A percentile compares a stretch with the other conserved stretches of the same genome.
These are phyloP conservation scores for Sebastes minor DNA, from an alignment of 2,797 vertebrate genomes.

Conservation along the genomic window DNA sequence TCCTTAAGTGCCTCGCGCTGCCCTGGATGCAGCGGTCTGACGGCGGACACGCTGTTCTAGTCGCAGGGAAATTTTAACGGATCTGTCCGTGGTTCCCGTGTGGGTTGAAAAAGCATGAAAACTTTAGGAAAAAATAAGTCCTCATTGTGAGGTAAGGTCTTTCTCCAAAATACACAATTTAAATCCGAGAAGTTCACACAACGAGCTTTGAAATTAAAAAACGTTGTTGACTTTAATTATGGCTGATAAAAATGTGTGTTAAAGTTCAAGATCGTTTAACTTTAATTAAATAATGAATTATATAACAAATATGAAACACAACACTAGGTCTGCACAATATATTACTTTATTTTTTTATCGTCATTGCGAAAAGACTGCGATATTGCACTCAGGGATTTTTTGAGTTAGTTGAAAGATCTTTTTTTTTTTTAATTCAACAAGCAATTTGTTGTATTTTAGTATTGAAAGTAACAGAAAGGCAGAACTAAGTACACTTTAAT, in stretches of 20 bases:
- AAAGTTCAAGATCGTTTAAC: not conserved
- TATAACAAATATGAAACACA: too few relatives aligned
- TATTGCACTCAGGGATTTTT: too few relatives aligned
- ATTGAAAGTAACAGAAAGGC: too few relatives aligned
- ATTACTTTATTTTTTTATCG: too few relatives aligned
- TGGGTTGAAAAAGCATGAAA: not conserved
- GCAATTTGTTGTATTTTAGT: too few relatives aligned
- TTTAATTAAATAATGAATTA: too few relatives aligned
- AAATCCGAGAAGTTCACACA: not conserved
- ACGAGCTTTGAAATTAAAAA: not conserved
- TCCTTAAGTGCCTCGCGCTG: constrained; percentile 78
- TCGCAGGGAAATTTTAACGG: not conserved
- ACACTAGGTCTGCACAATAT: too few relatives aligned
- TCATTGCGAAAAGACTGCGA: too few relatives aligned
- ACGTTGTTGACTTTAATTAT: not conserved
- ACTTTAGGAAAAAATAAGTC: not conserved
- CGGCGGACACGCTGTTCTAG: not conserved
- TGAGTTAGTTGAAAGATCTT: too few relatives aligned
- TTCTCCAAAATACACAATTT: not conserved
- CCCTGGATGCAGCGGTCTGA: constrained; percentile 39
- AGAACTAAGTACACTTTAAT: too few relatives aligned
- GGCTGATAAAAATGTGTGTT: not conserved
- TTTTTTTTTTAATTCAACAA: too few relatives aligned
- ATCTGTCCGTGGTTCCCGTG: not conserved
- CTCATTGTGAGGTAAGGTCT: not conserved